phyloP scores from a whole-genome alignment of 2,797 vertebrate genomes.

The Cyprinodon diabolis region DNA sequence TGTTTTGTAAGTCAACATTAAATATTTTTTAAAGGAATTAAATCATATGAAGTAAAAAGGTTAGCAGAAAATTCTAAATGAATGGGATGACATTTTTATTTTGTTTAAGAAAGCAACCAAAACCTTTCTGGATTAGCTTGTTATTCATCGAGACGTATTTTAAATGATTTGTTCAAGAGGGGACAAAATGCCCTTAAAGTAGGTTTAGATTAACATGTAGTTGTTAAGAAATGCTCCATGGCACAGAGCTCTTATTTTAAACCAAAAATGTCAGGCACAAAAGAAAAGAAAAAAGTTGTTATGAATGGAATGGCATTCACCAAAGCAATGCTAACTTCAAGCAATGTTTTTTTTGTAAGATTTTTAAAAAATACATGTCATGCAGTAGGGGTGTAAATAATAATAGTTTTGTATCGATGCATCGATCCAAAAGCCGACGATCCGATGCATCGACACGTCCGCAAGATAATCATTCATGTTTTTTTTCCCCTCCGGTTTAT shows the following conservation, averaged over 20 bases:
- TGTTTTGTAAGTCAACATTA: background rate
- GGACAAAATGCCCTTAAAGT: background rate
- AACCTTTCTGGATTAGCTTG: background rate
- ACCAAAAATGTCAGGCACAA: background rate
- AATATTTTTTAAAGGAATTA: background rate
- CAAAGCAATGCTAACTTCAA: background rate
- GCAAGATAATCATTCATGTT: too few species aligned
- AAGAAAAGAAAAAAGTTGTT: background rate
- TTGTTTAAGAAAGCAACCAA: background rate
- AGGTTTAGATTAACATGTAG: background rate
- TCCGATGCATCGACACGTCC: too few species aligned
- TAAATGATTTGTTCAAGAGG: background rate
- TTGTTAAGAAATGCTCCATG: background rate
- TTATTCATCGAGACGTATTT: background rate
- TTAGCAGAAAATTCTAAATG: background rate
- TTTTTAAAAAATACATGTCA: too few species aligned
- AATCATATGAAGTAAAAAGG: background rate
- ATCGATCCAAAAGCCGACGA: too few species aligned
- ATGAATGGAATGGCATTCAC: background rate
- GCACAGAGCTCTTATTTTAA: background rate
- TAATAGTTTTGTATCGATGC: too few species aligned
- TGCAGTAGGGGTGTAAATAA: too few species aligned
- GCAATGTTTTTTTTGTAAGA: background rate
- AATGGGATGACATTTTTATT: background rate
- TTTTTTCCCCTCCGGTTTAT: too few species aligned